phyloP scores from a whole-genome alignment of 1,140 invertebrate genomes.

The Eufriesea mexicana region DNA sequence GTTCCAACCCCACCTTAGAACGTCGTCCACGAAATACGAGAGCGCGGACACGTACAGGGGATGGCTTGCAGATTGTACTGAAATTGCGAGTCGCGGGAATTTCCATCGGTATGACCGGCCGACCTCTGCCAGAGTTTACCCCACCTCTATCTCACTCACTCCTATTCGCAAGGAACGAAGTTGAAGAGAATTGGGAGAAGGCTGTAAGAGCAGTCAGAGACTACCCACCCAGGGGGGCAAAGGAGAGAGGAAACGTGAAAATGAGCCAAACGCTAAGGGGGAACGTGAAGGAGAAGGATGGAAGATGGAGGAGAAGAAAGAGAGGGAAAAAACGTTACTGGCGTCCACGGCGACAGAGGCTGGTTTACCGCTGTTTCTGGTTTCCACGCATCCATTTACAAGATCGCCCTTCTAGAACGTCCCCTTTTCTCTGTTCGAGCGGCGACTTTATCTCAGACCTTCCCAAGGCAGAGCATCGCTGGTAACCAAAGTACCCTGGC shows the following conservation, averaged over 20 bases:
- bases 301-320: background rate
- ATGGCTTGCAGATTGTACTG: constrained; percentile 67
- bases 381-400: constrained; percentile 57
- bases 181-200: background rate
- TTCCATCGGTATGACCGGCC: constrained; percentile 65
- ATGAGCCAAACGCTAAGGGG: background rate
- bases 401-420: constrained; percentile 61
- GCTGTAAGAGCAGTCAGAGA: background rate
- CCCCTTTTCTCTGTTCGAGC: background rate
- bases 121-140: constrained; percentile 55
- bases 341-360: constrained; percentile 56
- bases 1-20: constrained; percentile 45
- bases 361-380: constrained; percentile 63
- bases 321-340: constrained; percentile 1
- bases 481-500: constrained; percentile 58
- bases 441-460: constrained; percentile 66
- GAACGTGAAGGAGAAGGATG: background rate
- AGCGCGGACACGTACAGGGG: background rate
- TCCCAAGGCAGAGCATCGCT: constrained; percentile 53
- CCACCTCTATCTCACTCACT: background rate
- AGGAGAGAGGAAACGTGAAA: constrained; percentile 4
- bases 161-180: constrained; percentile 7
- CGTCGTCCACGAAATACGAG: constrained; percentile 11
- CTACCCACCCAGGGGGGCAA: background rate
- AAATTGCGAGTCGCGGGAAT: constrained; percentile 68